Evolutionary conservation across 2,888 invertebrate species (phyloP), one percentile per base, ranked within the genome.

Genomic region (Yponomeuta cagnagella): DNA sequence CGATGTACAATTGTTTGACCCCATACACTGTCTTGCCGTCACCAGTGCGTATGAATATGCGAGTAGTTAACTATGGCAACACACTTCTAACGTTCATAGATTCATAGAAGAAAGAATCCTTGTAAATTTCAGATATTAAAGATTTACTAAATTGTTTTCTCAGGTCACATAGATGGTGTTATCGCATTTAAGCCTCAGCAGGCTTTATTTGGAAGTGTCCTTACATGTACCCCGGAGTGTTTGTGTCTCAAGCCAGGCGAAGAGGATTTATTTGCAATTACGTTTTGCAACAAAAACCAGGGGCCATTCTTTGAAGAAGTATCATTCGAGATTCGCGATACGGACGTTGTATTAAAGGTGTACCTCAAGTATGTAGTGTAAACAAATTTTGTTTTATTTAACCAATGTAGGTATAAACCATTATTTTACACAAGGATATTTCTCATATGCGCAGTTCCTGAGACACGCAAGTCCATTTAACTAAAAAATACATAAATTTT

Each of bases 241-340:
- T 81, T 90, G 5, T 85, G 85, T 70, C 76, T 95, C 64, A 78
- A 88, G 48, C 93, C 94, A 0, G 92, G 90, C 4, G 88, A 93
- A 63, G 87, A 89, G 73, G 88, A 92, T 64, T 86, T 90, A 10
- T 93, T 95, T 77, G 84, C 91, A 12, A 80, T 95, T 8, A 87
- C 92, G 0, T 95, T 94, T 78, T 86, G 85, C 37, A 94, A 94
- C 70, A 89, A 90, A 10, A 91, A 92, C 43, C 93, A 93, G 76
- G 95, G 95, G 65, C 89, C 93, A 10, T 95, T 94, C 78, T 87
- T 94, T 70, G 95, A 95, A 83, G 93, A 93, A 80, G 80, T 95
- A 2, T 87, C 93, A 73, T 95, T 95, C 79, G 72, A 78, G 2
- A 91, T 95, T 72, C 88, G 90, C n/a, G 94, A 94, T 75, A 94